A percentile compares a stretch with the other conserved stretches of the same genome.
Conservation (phyloP, 2,888 invertebrate species). For the Trachelus troglodyta region DNA sequence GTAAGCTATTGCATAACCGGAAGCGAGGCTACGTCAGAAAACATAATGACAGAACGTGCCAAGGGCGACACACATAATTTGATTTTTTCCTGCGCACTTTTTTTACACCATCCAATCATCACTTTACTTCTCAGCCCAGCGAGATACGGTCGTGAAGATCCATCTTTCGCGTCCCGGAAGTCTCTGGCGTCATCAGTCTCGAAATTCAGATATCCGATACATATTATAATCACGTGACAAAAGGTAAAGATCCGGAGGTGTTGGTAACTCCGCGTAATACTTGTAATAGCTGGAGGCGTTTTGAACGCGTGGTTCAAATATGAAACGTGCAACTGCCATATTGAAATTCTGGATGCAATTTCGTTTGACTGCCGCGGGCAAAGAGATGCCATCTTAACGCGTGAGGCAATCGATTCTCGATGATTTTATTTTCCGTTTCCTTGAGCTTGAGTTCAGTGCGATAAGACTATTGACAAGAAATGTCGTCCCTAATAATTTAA, state of each 20-base stretch:
- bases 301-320: conserved; percentile 30
- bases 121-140: neutral
- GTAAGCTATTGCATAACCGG: neutral
- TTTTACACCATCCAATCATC: neutral
- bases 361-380: conserved; percentile 29
- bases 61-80: neutral
- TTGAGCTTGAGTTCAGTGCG: neutral
- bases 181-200: neutral
- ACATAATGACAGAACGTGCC: neutral
- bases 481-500: too few species aligned
- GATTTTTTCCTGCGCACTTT: neutral
- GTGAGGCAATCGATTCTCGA: neutral
- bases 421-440: neutral
- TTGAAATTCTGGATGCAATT: conserved; percentile 49
- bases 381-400: neutral
- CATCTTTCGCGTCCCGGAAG: too few species aligned
- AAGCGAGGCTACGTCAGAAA: neutral
- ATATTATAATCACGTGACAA: conserved; percentile 40
- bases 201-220: conserved; percentile 9
- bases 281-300: conserved; percentile 37
- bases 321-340: conserved; percentile 39
- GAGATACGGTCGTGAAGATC: too few species aligned
- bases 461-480: neutral
- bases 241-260: conserved; percentile 27
- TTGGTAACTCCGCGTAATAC: conserved; percentile 40